These are phyloP conservation scores for Halictus ligatus DNA, from an alignment of 2,888 invertebrate genomes.

Conservation along the genomic window DNA sequence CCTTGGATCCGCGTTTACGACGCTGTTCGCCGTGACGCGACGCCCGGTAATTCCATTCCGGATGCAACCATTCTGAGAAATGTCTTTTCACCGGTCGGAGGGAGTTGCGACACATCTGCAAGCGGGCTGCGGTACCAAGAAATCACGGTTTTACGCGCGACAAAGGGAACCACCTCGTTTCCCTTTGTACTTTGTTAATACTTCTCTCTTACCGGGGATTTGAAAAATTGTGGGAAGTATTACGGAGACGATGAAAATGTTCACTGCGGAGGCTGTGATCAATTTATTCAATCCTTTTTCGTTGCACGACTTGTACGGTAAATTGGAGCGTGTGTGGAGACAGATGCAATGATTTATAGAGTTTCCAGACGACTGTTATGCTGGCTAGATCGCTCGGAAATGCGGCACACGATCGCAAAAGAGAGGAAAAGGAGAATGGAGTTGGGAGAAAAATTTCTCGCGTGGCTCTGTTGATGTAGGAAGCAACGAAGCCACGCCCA, in stretches of 20 bases:
- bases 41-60: slow-evolving; percentile 14
- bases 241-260: not conserved
- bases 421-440: not conserved
- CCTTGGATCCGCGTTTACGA: slow-evolving; percentile 23
- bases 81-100: not conserved
- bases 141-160: not conserved
- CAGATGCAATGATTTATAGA: not conserved
- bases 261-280: not conserved
- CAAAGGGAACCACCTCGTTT: not conserved
- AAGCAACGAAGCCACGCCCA: too few species aligned
- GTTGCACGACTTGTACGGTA: not conserved
- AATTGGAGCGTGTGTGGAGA: not conserved
- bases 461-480: too few species aligned
- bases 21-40: slow-evolving; percentile 5
- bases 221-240: not conserved
- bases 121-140: not conserved
- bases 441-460: too few species aligned
- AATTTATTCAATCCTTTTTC: not conserved
- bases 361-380: not conserved
- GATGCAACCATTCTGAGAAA: not conserved
- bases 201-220: not conserved
- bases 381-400: not conserved
- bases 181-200: not conserved
- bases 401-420: not conserved
- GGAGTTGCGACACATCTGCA: not conserved